Percentiles rank a stretch among this genome's conserved stretches.
Evolutionary conservation across 2,888 invertebrate species (phyloP).

Genomic region (Dioctria rufipes): DNA sequence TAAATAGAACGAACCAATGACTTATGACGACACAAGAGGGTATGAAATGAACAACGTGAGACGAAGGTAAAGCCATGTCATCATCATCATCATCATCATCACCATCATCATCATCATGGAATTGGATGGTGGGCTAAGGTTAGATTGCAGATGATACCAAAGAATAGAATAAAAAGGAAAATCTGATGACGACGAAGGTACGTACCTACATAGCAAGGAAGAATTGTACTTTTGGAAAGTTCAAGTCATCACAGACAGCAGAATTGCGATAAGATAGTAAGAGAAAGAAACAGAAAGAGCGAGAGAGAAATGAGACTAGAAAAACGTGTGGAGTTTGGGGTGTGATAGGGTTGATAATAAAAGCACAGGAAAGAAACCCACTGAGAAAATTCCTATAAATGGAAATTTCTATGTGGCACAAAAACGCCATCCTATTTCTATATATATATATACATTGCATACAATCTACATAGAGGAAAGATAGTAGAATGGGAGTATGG

Average conservation of each 20-base stretch:
- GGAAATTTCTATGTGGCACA: not conserved
- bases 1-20: slow-evolving; percentile 11
- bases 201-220: not conserved
- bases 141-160: slow-evolving; percentile 26
- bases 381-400: slow-evolving; percentile 7
- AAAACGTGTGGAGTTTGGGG: not conserved
- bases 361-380: slow-evolving; percentile 20
- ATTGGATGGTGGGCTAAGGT: not conserved
- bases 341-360: slow-evolving; percentile 15
- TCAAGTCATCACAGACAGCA: slow-evolving; percentile 42
- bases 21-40: not conserved
- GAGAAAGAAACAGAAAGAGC: too few species aligned
- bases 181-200: not conserved
- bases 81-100: too few species aligned
- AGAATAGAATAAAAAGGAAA: slow-evolving; percentile 16
- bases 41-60: not conserved
- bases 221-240: slow-evolving; percentile 21
- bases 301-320: too few species aligned
- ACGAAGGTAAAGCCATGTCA: too few species aligned
- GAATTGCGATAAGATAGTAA: not conserved
- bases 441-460: not conserved
- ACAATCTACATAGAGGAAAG: too few species aligned
- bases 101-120: too few species aligned
- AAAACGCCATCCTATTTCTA: not conserved
- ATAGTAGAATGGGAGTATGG: not conserved